Percentiles rank a stretch among this genome's conserved stretches.
phyloP scores from a whole-genome alignment of 2,888 invertebrate genomes.

The Eledona agricola region DNA sequence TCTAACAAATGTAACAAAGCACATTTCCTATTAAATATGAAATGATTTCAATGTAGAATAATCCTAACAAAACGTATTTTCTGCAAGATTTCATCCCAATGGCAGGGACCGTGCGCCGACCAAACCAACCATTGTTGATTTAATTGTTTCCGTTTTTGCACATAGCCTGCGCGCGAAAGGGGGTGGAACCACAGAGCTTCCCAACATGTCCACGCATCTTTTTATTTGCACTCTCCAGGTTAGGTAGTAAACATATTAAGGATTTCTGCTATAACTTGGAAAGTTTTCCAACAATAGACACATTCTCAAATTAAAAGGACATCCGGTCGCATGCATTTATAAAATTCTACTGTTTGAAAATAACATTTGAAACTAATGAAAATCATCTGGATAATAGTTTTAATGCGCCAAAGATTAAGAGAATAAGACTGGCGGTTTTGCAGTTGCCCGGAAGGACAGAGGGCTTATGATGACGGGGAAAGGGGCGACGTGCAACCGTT shows the following conservation, averaged over 20 bases:
- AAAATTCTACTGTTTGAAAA: conserved; percentile 9
- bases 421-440: conserved; percentile 25
- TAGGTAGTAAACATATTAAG: conserved; percentile 36
- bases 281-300: conserved; percentile 50
- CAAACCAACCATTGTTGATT: conserved; percentile 65
- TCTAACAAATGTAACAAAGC: conserved; percentile 49
- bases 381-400: neutral
- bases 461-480: conserved; percentile 20
- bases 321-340: conserved; percentile 42
- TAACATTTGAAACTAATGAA: conserved; percentile 18
- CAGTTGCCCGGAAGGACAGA: conserved; percentile 25
- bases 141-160: conserved; percentile 65
- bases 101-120: conserved; percentile 59
- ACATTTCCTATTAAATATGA: conserved; percentile 61
- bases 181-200: conserved; percentile 55
- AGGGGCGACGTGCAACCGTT: conserved; percentile 32
- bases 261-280: conserved; percentile 45
- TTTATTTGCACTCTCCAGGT: conserved; percentile 20
- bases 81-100: conserved; percentile 63
- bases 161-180: conserved; percentile 55
- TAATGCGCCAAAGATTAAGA: conserved; percentile 34
- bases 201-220: conserved; percentile 37
- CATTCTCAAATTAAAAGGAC: conserved; percentile 49
- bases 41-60: conserved; percentile 60
- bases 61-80: conserved; percentile 61